These are phyloP conservation scores for Camponotus vicinus DNA, from an alignment of 1,140 invertebrate species.

Conservation along the genomic window DNA sequence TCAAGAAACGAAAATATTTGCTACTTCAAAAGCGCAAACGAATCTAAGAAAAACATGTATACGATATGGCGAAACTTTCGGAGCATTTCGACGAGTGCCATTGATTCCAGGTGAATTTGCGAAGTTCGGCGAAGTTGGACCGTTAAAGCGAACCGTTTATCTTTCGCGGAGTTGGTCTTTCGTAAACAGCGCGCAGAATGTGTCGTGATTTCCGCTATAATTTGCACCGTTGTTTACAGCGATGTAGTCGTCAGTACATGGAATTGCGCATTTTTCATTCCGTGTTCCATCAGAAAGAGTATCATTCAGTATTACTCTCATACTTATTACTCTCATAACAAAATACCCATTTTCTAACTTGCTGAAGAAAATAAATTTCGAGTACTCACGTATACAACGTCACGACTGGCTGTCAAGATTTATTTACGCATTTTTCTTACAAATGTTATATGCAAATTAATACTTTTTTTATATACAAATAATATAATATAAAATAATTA, in stretches of 20 bases:
- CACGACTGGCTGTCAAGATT: too few relatives aligned
- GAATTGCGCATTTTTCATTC: background rate
- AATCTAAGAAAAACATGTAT: background rate
- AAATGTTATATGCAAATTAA: too few relatives aligned
- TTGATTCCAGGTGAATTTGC: conserved; percentile 28
- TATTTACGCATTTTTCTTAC: background rate
- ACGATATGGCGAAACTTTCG: conserved; percentile 20
- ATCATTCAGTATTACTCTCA: background rate
- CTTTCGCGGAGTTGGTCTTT: conserved; percentile 2
- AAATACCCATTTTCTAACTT: conserved; percentile 6
- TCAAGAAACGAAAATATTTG: conserved; percentile 12
- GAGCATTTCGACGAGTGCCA: background rate
- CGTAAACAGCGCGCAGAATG: conserved; percentile 14
- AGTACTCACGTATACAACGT: background rate
- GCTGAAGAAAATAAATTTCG: background rate
- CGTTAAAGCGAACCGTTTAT: conserved; percentile 30
- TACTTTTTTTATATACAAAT: too few relatives aligned
- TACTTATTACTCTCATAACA: background rate
- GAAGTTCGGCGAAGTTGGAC: conserved; percentile 1
- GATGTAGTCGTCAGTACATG: background rate
- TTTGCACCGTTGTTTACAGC: conserved; percentile 27
- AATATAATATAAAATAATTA: too few relatives aligned
- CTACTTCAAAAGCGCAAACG: background rate
- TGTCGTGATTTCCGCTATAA: conserved; percentile 29
- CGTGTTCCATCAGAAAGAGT: conserved; percentile 13